These are phyloP conservation scores for Scomber japonicus DNA, from an alignment of 2,113 vertebrate genomes.

Conservation along the genomic window DNA sequence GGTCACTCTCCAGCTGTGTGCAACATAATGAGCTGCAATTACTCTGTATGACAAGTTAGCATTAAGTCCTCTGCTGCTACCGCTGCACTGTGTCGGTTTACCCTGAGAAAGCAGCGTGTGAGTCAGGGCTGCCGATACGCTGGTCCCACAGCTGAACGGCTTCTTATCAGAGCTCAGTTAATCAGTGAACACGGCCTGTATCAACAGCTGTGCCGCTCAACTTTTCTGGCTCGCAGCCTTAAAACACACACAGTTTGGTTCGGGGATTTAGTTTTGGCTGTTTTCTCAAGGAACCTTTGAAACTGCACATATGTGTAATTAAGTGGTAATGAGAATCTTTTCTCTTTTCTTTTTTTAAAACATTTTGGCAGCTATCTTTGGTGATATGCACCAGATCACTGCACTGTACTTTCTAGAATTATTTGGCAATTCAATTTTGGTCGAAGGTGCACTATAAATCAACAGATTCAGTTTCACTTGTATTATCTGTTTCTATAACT, in stretches of 20 bases:
- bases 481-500: too few species aligned
- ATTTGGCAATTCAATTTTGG: too few species aligned
- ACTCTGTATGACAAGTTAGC: constrained; percentile 49
- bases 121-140: neutral
- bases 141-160: neutral
- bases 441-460: too few species aligned
- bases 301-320: too few species aligned
- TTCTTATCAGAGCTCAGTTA: constrained; percentile 40
- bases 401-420: too few species aligned
- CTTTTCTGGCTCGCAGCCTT: constrained; percentile 1
- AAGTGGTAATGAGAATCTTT: too few species aligned
- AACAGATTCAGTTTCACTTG: too few species aligned
- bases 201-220: constrained; percentile 22
- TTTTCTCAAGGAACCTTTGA: too few species aligned
- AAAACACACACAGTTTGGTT: neutral
- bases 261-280: neutral
- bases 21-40: constrained; percentile 53
- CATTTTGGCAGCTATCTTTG: too few species aligned
- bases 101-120: constrained; percentile 24
- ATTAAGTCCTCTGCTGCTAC: constrained; percentile 18
- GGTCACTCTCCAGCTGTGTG: constrained; percentile 47
- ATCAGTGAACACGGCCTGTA: constrained; percentile 36
- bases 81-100: constrained; percentile 6
- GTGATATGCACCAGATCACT: too few species aligned
- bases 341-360: too few species aligned